phyloP scores from a whole-genome alignment of 2,888 invertebrate species.

The Scaeva pyrastri region DNA sequence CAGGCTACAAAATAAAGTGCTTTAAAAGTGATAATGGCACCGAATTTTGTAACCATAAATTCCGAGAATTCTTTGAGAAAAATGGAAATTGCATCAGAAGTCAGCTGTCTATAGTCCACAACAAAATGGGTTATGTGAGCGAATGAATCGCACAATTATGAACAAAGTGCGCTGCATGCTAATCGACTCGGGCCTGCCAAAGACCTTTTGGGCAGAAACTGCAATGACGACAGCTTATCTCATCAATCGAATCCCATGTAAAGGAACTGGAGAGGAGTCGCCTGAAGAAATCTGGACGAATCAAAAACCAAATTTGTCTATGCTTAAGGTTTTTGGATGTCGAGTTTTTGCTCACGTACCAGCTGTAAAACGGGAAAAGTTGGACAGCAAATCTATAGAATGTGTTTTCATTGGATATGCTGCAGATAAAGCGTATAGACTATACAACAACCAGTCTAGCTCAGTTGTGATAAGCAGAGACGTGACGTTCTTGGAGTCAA shows the following conservation, averaged over 20 bases:
- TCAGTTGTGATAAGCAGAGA: constrained; percentile 30
- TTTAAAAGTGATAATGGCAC: constrained; percentile 63
- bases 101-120: constrained; percentile 51
- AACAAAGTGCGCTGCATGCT: constrained; percentile 61
- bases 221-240: constrained; percentile 51
- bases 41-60: constrained; percentile 63
- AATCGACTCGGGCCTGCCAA: constrained; percentile 33
- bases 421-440: constrained; percentile 50
- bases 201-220: constrained; percentile 57
- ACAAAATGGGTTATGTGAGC: constrained; percentile 46
- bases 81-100: constrained; percentile 61
- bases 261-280: constrained; percentile 42
- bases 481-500: constrained; percentile 27
- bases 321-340: constrained; percentile 24
- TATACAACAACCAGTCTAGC: constrained; percentile 30
- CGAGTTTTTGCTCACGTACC: constrained; percentile 5
- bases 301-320: constrained; percentile 14
- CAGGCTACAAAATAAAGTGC: constrained; percentile 50
- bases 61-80: constrained; percentile 46
- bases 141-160: constrained; percentile 62
- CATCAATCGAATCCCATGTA: constrained; percentile 49
- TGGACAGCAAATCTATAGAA: constrained; percentile 44
- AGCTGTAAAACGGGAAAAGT: constrained; percentile 45
- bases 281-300: constrained; percentile 31
- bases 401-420: constrained; percentile 48